Evolutionary conservation across 2,888 invertebrate genomes (phyloP).

Genomic region (Atrina japonica): DNA sequence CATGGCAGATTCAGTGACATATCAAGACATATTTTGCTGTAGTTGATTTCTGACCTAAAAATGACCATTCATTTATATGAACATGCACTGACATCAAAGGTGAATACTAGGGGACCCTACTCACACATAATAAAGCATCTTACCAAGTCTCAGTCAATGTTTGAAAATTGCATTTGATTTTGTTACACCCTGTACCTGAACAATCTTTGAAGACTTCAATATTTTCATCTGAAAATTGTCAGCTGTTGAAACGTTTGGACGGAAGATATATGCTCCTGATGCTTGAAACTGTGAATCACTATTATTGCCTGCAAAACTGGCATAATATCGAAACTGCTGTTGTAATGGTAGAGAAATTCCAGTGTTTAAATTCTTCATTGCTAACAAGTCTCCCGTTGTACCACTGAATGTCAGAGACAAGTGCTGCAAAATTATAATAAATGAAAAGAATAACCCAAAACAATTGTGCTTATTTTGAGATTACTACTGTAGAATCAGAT

Average conservation of each 20-base stretch:
- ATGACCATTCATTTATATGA: too few species aligned
- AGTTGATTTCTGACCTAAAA: too few species aligned
- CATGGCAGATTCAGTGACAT: too few species aligned
- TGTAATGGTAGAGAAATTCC: constrained; percentile 77
- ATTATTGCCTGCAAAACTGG: constrained; percentile 88
- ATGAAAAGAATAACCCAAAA: too few species aligned
- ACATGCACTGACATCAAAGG: too few species aligned
- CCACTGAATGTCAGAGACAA: constrained; percentile 83
- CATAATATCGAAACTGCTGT: constrained; percentile 85
- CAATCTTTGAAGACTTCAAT: constrained; percentile 2
- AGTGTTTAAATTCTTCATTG: constrained; percentile 79
- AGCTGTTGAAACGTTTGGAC: constrained; percentile 69
- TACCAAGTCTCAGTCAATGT: too few species aligned
- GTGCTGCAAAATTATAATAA: constrained; percentile 72
- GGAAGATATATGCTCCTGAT: constrained; percentile 94
- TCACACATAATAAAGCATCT: too few species aligned
- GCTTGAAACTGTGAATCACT: constrained; percentile 84
- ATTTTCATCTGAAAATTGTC: constrained; percentile 21
- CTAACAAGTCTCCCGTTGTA: constrained; percentile 83
- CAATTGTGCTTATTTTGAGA: too few species aligned
- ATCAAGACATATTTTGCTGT: too few species aligned
- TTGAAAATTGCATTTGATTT: too few species aligned
- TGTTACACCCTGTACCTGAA: constrained; percentile 24
- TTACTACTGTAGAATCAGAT: too few species aligned
- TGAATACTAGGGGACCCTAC: too few species aligned